These are phyloP conservation scores for Tipula confusa DNA, from an alignment of 2,888 invertebrate species.

Conservation along the genomic window DNA sequence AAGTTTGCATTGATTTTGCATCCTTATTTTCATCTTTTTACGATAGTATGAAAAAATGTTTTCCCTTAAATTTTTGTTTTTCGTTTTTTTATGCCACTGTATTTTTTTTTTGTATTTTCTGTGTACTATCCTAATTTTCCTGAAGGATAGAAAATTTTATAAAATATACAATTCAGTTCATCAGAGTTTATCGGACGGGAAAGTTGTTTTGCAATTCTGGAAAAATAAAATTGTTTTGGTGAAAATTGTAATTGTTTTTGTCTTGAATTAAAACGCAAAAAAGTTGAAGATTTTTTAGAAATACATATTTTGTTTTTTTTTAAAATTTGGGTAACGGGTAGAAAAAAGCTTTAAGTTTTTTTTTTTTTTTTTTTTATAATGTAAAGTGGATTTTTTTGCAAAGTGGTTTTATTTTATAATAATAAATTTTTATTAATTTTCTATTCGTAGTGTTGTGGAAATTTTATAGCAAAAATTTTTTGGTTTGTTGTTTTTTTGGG, in stretches of 20 bases:
- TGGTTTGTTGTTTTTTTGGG: neutral
- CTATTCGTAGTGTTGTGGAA: neutral
- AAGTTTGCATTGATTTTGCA: neutral
- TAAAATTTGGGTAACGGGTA: neutral
- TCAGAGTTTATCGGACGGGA: slow-evolving; percentile 20
- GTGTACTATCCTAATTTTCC: neutral
- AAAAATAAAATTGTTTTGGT: neutral
- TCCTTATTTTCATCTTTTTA: neutral
- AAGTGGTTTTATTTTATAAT: neutral
- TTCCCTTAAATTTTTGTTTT: neutral
- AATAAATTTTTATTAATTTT: neutral
- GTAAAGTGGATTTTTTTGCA: neutral
- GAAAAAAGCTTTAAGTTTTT: neutral
- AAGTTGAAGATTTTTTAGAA: neutral
- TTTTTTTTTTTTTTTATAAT: neutral
- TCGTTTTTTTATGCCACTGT: neutral
- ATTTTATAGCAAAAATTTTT: neutral
- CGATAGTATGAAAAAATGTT: neutral
- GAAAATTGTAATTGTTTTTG: neutral
- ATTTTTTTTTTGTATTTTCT: neutral
- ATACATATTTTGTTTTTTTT: neutral
- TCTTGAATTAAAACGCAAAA: neutral
- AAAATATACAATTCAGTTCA: neutral
- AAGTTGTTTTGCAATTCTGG: neutral
- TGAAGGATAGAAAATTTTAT: neutral